A percentile compares a stretch with the other conserved stretches of the same genome.
phyloP scores from a whole-genome alignment of 92 coral and sea anemone species.

The Bergia sp. region DNA sequence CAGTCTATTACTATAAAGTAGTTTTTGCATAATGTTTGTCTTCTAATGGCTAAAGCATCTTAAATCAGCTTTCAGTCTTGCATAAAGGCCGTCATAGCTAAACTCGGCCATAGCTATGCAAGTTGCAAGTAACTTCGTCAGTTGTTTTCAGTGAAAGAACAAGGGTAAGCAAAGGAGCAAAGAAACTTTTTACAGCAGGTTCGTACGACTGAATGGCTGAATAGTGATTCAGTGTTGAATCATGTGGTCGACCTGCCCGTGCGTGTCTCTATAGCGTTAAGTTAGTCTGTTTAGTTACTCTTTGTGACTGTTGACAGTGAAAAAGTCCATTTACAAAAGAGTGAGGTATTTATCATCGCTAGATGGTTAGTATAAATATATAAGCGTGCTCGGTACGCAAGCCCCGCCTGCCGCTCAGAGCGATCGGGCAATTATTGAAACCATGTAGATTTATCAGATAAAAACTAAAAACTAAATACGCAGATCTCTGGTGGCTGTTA shows the following conservation, averaged over 20 bases:
- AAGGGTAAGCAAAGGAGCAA: no score
- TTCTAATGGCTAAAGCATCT: neutral
- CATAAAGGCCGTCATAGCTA: neutral
- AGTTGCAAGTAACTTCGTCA: no score
- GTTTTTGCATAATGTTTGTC: neutral
- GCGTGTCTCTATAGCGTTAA: neutral
- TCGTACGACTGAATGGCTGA: no score
- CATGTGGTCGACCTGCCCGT: neutral
- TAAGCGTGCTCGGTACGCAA: slow-evolving; percentile 33
- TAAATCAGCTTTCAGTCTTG: neutral
- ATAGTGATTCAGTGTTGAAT: neutral
- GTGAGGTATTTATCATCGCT: slow-evolving; percentile 1
- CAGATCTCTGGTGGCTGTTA: neutral
- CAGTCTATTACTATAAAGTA: neutral
- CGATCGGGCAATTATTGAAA: neutral
- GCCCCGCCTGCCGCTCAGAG: neutral
- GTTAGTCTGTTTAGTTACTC: neutral
- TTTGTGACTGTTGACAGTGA: neutral
- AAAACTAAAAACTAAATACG: no score
- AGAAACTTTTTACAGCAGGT: no score
- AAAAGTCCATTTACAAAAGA: neutral
- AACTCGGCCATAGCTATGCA: neutral
- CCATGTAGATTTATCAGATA: no score
- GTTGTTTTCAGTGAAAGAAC: no score
- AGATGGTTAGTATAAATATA: slow-evolving; percentile 3